A percentile compares a stretch with the other conserved stretches of the same genome.
Conservation (phyloP, 1,140 invertebrate species). For the Orius insidiosus region DNA sequence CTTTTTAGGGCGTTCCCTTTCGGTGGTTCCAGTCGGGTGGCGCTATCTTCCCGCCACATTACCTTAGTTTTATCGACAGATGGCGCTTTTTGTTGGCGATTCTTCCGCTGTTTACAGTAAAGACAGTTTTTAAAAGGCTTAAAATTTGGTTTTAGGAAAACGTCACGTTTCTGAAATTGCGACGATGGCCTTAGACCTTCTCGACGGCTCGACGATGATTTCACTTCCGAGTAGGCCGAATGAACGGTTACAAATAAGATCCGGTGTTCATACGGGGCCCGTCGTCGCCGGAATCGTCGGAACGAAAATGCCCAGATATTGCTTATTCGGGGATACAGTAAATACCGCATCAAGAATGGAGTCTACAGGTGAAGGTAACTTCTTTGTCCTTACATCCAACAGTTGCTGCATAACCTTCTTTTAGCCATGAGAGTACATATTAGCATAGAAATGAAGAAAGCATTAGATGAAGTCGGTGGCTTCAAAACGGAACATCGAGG, state of each 20-base stretch:
- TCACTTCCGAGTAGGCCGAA: constrained; percentile 54
- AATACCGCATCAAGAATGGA: constrained; percentile 69
- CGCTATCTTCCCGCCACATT: too few relatives aligned
- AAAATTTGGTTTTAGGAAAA: constrained; percentile 34
- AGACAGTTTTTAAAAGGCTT: constrained; percentile 4
- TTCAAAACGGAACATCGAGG: constrained; percentile 67
- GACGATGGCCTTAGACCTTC: constrained; percentile 66
- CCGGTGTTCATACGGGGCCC: constrained; percentile 57
- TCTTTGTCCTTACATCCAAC: too few relatives aligned
- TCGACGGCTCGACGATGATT: constrained; percentile 58
- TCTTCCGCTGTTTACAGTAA: too few relatives aligned
- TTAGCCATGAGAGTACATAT: constrained; percentile 77
- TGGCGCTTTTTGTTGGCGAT: too few relatives aligned
- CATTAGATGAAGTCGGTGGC: constrained; percentile 61
- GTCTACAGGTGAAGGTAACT: constrained; percentile 54
- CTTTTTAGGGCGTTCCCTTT: too few relatives aligned
- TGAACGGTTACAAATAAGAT: constrained; percentile 51
- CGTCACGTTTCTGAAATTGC: constrained; percentile 74
- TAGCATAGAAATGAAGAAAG: constrained; percentile 67
- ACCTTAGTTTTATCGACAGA: too few relatives aligned
- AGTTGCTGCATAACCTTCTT: too few relatives aligned
- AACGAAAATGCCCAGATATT: constrained; percentile 71
- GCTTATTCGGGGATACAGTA: constrained; percentile 68
- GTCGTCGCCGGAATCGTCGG: constrained; percentile 61
- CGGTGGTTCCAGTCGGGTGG: too few relatives aligned